These are phyloP conservation scores for Drosophila buzzatii DNA, from an alignment of 2,888 invertebrate genomes.

Conservation along the genomic window DNA sequence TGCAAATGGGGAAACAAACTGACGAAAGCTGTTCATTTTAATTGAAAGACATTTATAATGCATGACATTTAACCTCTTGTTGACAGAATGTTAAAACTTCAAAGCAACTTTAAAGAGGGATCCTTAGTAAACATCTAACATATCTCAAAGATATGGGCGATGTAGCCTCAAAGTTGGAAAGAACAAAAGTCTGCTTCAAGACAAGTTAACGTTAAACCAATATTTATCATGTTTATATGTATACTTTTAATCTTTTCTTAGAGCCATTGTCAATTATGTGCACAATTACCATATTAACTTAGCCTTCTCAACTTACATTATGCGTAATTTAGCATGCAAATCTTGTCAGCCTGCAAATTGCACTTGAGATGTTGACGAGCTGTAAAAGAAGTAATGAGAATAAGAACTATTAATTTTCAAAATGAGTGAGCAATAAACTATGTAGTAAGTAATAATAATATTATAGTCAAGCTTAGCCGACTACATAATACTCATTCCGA, in stretches of 20 bases:
- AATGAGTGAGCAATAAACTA: not conserved
- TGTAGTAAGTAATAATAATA: too few species aligned
- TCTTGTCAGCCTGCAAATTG: not conserved
- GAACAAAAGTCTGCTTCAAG: not conserved
- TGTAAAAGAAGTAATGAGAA: not conserved
- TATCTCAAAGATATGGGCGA: not conserved
- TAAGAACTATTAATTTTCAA: not conserved
- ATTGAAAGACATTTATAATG: not conserved
- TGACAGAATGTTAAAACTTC: not conserved
- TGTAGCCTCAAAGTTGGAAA: not conserved
- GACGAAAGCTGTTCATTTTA: not conserved
- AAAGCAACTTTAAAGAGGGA: not conserved
- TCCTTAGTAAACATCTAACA: not conserved
- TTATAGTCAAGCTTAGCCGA: not conserved
- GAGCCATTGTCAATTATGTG: not conserved
- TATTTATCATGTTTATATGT: not conserved
- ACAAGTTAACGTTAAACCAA: not conserved
- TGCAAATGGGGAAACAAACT: not conserved
- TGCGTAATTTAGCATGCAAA: not conserved
- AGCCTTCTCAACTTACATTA: not conserved
- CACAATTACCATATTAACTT: not conserved
- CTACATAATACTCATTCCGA: not conserved
- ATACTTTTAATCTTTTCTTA: not conserved
- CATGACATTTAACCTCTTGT: not conserved
- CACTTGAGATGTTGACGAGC: not conserved